Evolutionary conservation across 2,113 vertebrate genomes (phyloP), one percentile per base, ranked within the genome.

Genomic region (Bubo blakistoni): DNA sequence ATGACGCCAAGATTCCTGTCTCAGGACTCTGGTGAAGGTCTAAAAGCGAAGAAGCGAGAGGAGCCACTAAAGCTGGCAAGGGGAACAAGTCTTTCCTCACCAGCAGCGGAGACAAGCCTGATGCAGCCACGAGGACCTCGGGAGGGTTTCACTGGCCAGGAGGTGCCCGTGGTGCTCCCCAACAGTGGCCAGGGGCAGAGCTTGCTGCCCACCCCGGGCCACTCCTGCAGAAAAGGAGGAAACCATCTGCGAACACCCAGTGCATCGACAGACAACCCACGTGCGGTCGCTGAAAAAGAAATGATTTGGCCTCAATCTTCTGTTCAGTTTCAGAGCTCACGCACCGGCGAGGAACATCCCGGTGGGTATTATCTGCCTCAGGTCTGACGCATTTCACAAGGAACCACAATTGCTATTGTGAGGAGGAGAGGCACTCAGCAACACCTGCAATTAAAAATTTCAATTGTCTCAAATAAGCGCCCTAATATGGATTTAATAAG

Each of bases 281-380:
- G 1, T 38, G 5, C 1, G 0, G 59, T 11, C 6, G 0, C 7
- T 42, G 34, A 34, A 76, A 38, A 21, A 0, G 3, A 22, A 34
- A 18, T 9, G 8, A 52, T 63, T 74, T 7, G 6, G 42, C 30
- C 25, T 7, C 30, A 74, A 52, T 19, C 6, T 16, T 49, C 30
- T 40, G 30, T 40, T 70, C 49, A 0, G 16, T 27, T 55, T 73
- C 79, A 80, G 30, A 67, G 36, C 47, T 61, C 67, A 22, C 2
- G 7, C 7, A 1, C 9, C 49, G 70, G 72, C 61, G 4, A 71
- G 54, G 66, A 91, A 21, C 61, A 26, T 52, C 58, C 54, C 7
- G 29, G 8, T 1, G 27, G 9, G 15, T 6, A 6, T 44, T 3
- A 24, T 16, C 81, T 27, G 59, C 47, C 57, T 54, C 58, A 3